Conservation (phyloP, 2,797 vertebrate species). For the Anas georgica region DNA sequence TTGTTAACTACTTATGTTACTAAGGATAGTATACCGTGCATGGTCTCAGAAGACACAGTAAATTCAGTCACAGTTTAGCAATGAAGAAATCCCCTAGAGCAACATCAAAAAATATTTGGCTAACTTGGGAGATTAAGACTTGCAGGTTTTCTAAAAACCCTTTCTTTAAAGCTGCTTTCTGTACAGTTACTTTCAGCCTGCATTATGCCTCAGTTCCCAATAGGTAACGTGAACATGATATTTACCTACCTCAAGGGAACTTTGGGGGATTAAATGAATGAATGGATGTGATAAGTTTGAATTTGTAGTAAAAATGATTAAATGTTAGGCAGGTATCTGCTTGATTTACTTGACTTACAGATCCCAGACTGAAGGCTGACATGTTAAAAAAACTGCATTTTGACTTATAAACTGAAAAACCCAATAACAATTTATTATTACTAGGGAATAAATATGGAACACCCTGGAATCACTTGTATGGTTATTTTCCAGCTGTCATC, state of each 20-base stretch:
- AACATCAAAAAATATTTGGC: neutral
- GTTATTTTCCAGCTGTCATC: slow-evolving; percentile 7
- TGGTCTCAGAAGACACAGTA: neutral
- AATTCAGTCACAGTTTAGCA: neutral
- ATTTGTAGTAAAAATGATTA: neutral
- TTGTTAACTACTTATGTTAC: neutral
- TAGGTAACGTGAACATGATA: neutral
- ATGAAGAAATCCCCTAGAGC: neutral
- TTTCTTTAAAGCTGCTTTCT: neutral
- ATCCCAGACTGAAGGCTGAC: neutral
- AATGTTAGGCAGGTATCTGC: neutral
- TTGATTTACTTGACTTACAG: neutral
- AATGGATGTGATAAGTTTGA: neutral
- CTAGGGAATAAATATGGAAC: neutral
- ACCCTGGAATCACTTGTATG: neutral
- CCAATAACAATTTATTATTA: neutral
- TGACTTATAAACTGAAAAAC: slow-evolving; percentile 8
- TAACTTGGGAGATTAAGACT: neutral
- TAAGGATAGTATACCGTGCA: neutral
- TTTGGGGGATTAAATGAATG: neutral
- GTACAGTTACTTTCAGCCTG: neutral
- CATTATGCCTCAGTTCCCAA: neutral
- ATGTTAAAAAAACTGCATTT: neutral
- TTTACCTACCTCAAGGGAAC: neutral
- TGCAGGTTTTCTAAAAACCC: neutral